Evolutionary conservation across 2,797 vertebrate species (phyloP).

Genomic region (Thunnus albacares): DNA sequence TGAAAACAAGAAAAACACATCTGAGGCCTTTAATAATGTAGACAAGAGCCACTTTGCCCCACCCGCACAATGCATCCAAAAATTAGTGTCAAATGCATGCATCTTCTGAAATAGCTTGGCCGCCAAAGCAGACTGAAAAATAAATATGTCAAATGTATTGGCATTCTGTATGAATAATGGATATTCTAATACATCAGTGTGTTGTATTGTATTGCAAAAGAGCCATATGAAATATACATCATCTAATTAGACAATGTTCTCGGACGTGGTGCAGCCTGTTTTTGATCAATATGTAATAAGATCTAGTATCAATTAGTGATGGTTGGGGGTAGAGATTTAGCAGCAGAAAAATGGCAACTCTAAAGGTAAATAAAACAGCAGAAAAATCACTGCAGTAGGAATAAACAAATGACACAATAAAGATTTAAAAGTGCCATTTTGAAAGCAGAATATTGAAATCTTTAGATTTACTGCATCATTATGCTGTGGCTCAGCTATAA

Average conservation of each 20-base stretch:
- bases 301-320: constrained; percentile 84
- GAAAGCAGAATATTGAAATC: constrained; percentile 65
- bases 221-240: constrained; percentile 81
- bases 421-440: constrained; percentile 66
- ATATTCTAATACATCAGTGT: constrained; percentile 76
- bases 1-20: constrained; percentile 87
- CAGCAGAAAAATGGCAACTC: constrained; percentile 47
- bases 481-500: constrained; percentile 60
- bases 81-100: constrained; percentile 76
- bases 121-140: constrained; percentile 74
- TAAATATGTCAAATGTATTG: constrained; percentile 82
- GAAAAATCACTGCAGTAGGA: constrained; percentile 44
- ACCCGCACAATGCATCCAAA: constrained; percentile 76
- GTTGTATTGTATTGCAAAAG: constrained; percentile 82
- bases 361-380: constrained; percentile 69
- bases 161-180: constrained; percentile 80
- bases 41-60: constrained; percentile 79
- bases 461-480: constrained; percentile 68
- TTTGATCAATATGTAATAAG: constrained; percentile 86
- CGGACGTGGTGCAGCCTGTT: constrained; percentile 74
- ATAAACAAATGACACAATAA: constrained; percentile 66
- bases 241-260: constrained; percentile 82
- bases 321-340: constrained; percentile 59
- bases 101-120: constrained; percentile 73
- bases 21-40: constrained; percentile 86